Conservation (phyloP, 2,797 vertebrate genomes). For the Pipistrellus nathusii region DNA sequence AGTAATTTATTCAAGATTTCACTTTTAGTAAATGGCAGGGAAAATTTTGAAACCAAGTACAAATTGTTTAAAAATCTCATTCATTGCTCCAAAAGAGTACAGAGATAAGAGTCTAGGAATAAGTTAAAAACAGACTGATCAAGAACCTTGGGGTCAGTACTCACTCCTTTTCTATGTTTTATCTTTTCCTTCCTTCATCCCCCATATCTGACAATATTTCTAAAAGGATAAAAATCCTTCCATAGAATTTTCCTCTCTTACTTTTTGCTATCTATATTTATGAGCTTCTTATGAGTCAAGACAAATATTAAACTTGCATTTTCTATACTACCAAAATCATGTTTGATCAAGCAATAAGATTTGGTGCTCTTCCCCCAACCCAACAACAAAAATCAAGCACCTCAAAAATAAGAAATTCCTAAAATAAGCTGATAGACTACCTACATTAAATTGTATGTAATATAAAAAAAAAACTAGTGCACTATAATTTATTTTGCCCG, state of each 20-base stretch:
- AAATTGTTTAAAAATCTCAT: not conserved
- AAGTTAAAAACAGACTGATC: not conserved
- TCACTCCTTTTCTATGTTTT: not conserved
- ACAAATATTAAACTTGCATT: not conserved
- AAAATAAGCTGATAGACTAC: constrained; percentile 20
- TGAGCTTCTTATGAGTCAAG: constrained; percentile 25
- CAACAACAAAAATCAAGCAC: constrained; percentile 29
- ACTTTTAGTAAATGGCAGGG: not conserved
- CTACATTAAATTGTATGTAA: not conserved
- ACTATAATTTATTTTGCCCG: not conserved
- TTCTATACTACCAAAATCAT: not conserved
- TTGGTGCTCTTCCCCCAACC: not conserved
- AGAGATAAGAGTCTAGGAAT: not conserved
- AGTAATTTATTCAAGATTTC: not conserved
- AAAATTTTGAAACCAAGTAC: not conserved
- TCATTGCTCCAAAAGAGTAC: not conserved
- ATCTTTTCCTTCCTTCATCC: not conserved
- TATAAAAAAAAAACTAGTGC: not conserved
- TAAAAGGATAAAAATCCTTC: not conserved
- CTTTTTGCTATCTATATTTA: constrained; percentile 19
- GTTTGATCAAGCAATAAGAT: not conserved
- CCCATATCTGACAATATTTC: not conserved
- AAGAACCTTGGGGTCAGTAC: not conserved
- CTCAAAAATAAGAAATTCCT: not conserved
- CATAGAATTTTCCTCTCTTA: not conserved